Evolutionary conservation across 2,888 invertebrate species (phyloP).

Genomic region (Leucophora obtusa): DNA sequence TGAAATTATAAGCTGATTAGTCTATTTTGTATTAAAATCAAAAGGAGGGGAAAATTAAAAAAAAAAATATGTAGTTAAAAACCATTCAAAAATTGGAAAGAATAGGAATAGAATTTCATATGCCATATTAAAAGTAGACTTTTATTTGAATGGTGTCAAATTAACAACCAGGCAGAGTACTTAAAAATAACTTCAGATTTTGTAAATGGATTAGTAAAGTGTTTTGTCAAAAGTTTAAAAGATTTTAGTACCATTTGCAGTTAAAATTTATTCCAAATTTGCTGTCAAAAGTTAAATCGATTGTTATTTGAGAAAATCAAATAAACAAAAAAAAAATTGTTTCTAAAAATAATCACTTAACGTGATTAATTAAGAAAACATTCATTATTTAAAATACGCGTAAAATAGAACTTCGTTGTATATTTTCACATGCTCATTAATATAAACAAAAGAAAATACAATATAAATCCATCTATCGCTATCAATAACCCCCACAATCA

Average conservation of each 20-base stretch:
- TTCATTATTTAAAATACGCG: not conserved
- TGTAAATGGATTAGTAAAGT: not conserved
- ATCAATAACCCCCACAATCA: constrained; percentile 50
- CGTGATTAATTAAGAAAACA: too few relatives aligned
- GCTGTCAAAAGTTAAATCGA: too few relatives aligned
- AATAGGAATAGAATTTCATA: not conserved
- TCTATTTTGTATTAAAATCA: constrained; percentile 7
- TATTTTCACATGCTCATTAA: constrained; percentile 4
- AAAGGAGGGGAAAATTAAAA: constrained; percentile 11
- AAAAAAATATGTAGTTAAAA: constrained; percentile 12
- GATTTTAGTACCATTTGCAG: not conserved
- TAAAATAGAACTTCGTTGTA: not conserved
- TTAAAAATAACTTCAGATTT: constrained; percentile 15
- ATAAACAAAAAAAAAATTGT: too few relatives aligned
- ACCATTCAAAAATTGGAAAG: constrained; percentile 3
- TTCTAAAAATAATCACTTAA: too few relatives aligned
- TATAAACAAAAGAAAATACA: not conserved
- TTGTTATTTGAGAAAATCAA: too few relatives aligned
- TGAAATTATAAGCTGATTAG: constrained; percentile 48
- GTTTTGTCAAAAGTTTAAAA: not conserved
- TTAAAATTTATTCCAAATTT: too few relatives aligned
- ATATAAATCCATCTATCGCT: constrained; percentile 30
- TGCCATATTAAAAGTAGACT: not conserved
- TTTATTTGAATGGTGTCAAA: constrained; percentile 28
- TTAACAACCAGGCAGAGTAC: constrained; percentile 13